These are phyloP conservation scores for Tortrix viridana DNA, from an alignment of 2,888 invertebrate genomes.

Conservation along the genomic window DNA sequence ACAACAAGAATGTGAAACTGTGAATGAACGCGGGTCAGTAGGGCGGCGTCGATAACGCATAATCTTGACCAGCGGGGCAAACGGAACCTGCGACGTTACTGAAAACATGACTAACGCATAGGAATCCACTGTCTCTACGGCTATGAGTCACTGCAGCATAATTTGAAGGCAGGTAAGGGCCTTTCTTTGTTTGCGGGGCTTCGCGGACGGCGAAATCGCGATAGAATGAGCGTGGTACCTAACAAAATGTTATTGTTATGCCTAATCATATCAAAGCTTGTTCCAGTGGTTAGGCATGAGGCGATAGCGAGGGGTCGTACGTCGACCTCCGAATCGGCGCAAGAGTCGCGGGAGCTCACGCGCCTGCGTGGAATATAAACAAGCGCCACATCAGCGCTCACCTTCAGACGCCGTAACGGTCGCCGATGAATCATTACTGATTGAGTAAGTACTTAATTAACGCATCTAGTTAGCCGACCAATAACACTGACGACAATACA, in stretches of 20 bases:
- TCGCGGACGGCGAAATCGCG: slow-evolving; percentile 14
- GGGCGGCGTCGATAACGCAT: slow-evolving; percentile 40
- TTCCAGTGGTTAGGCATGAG: slow-evolving; percentile 45
- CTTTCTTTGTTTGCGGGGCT: slow-evolving; percentile 22
- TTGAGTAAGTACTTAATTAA: slow-evolving; percentile 15
- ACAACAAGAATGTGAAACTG: slow-evolving; percentile 27
- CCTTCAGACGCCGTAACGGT: slow-evolving; percentile 39
- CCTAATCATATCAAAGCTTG: slow-evolving; percentile 39
- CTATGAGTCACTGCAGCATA: slow-evolving; percentile 26
- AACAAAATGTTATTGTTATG: slow-evolving; percentile 30
- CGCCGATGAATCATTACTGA: slow-evolving; percentile 48
- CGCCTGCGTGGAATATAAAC: slow-evolving; percentile 66
- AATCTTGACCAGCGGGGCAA: slow-evolving; percentile 30
- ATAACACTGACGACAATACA: background rate
- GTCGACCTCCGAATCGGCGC: slow-evolving; percentile 62
- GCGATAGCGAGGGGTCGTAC: slow-evolving; percentile 53
- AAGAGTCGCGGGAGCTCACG: slow-evolving; percentile 57
- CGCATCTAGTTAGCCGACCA: slow-evolving; percentile 34
- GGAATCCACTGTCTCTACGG: slow-evolving; percentile 24
- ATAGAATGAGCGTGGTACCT: slow-evolving; percentile 12
- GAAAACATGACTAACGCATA: slow-evolving; percentile 32
- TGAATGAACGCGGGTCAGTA: slow-evolving; percentile 41
- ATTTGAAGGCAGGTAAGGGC: slow-evolving; percentile 8
- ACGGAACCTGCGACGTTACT: slow-evolving; percentile 18
- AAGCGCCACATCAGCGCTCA: slow-evolving; percentile 48